A percentile compares a stretch with the other conserved stretches of the same genome.
These are phyloP conservation scores for Heterotilapia buettikoferi DNA, from an alignment of 2,113 vertebrate genomes.

Conservation along the genomic window DNA sequence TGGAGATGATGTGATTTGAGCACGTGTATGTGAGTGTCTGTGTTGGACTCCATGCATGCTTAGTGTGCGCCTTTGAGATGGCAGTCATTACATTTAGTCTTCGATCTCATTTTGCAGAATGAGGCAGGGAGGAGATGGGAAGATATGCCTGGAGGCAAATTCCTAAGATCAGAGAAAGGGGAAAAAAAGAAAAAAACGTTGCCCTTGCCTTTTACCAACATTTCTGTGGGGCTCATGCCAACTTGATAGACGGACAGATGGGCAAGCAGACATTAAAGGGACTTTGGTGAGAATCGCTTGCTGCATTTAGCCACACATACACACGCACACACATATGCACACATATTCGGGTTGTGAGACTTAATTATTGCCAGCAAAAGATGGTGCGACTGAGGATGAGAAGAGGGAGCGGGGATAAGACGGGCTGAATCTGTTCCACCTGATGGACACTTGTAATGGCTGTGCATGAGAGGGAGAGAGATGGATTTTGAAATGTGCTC, in stretches of 20 bases:
- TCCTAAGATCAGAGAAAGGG: background rate
- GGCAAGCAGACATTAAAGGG: background rate
- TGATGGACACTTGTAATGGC: conserved; percentile 22
- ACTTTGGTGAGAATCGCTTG: conserved; percentile 21
- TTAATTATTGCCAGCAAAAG: conserved; percentile 7
- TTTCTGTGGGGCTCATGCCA: background rate
- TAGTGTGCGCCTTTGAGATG: background rate
- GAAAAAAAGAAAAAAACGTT: background rate
- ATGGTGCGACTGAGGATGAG: conserved; percentile 12
- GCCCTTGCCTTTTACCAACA: background rate
- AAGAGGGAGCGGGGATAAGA: background rate
- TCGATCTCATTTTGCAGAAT: background rate
- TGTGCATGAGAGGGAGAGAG: background rate
- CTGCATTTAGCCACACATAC: background rate
- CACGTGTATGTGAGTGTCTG: background rate
- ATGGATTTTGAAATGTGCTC: conserved; percentile 3
- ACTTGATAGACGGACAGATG: background rate
- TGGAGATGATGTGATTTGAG: conserved; percentile 32
- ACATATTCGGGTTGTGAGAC: background rate
- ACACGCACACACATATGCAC: background rate
- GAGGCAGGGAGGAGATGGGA: background rate
- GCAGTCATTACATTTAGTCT: conserved; percentile 36
- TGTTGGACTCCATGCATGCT: background rate
- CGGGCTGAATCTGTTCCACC: conserved; percentile 21
- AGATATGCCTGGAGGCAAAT: background rate